phyloP scores from a whole-genome alignment of 2,888 invertebrate species.

The Agrotis puta region DNA sequence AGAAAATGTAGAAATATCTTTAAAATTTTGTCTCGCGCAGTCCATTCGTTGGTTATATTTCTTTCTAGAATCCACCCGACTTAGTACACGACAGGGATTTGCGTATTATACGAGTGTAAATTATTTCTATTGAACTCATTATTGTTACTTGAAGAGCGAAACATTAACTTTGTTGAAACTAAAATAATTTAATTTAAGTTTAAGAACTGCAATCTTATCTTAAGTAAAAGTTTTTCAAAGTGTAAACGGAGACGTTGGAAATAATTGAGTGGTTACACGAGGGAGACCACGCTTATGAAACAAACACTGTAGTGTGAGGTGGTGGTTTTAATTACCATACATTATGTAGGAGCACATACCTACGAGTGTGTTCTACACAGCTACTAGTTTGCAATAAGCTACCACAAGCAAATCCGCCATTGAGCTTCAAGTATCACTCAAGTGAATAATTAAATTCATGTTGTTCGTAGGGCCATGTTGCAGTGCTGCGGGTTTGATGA shows the following conservation, averaged over 20 bases:
- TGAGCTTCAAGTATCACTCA: conserved; percentile 41
- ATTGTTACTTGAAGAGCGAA: not conserved
- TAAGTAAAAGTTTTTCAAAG: conserved; percentile 2
- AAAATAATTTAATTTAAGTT: not conserved
- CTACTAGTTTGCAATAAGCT: conserved; percentile 36
- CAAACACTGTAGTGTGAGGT: conserved; percentile 11
- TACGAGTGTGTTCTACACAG: conserved; percentile 1
- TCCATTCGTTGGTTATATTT: conserved; percentile 9
- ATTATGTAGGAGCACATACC: conserved; percentile 20
- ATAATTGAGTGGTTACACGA: conserved; percentile 13
- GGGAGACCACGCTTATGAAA: conserved; percentile 10
- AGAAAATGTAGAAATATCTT: conserved; percentile 51
- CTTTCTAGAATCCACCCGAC: conserved; percentile 15
- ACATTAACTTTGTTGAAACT: not conserved
- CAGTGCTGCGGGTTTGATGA: not conserved
- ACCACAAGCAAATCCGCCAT: conserved; percentile 29
- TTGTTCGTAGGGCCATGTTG: not conserved
- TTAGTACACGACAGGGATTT: conserved; percentile 7
- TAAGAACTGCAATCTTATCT: conserved; percentile 2
- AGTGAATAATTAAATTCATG: conserved; percentile 60
- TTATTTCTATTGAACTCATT: conserved; percentile 23
- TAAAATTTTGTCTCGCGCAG: conserved; percentile 13
- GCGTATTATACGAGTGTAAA: conserved; percentile 2
- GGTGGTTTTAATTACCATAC: conserved; percentile 42
- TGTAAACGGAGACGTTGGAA: conserved; percentile 9